Evolutionary conservation across 2,113 vertebrate species (phyloP).

Genomic region (cattle (Bos taurus)): DNA sequence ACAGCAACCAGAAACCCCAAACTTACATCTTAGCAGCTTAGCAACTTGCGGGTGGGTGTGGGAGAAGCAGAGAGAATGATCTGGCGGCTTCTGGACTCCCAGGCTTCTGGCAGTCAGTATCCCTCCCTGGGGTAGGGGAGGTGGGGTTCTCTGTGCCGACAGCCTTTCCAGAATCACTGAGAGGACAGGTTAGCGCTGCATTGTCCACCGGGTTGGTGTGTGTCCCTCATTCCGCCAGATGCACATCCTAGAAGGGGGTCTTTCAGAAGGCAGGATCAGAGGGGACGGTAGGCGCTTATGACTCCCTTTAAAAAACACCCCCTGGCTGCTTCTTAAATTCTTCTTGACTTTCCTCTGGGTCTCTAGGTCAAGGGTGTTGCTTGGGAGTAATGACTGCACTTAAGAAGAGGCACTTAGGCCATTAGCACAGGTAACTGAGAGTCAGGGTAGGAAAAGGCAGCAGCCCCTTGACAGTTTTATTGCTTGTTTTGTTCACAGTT

Average conservation of each 20-base stretch:
- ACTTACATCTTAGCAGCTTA: neutral
- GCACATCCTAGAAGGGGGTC: neutral
- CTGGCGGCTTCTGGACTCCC: neutral
- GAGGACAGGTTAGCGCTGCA: neutral
- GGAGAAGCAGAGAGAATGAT: neutral
- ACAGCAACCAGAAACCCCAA: neutral
- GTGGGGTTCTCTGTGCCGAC: neutral
- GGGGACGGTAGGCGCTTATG: neutral
- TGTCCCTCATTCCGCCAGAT: neutral
- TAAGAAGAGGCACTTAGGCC: neutral
- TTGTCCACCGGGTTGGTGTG: neutral
- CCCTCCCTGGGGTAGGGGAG: too few species aligned
- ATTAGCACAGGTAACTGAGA: neutral
- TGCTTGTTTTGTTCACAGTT: constrained; percentile 60
- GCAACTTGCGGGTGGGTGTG: neutral
- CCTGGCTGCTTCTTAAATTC: neutral
- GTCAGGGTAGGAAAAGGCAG: neutral
- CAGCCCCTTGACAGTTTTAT: constrained; percentile 9
- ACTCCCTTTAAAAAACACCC: neutral
- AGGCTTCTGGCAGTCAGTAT: neutral
- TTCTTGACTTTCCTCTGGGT: neutral
- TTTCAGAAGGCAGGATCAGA: neutral
- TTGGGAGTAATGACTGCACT: neutral
- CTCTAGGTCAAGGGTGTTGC: neutral
- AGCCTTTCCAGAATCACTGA: neutral